Percentiles rank a stretch among this genome's conserved stretches.
Conservation (phyloP, 2,888 invertebrate genomes). For the Drosophila antonietae region DNA sequence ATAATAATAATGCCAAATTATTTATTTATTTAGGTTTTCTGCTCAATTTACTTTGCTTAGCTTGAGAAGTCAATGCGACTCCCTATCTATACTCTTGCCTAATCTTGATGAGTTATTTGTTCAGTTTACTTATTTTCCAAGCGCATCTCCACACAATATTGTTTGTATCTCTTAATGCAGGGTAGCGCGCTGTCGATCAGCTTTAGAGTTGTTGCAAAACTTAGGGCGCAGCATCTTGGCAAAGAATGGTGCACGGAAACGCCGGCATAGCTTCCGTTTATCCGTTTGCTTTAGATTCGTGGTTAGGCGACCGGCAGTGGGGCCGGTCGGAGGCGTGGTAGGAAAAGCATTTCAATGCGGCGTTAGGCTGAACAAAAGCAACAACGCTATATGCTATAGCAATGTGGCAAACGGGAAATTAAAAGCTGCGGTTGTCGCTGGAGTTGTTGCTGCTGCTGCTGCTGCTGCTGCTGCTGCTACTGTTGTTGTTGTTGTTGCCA, state of each 20-base stretch:
- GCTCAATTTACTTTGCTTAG: not conserved
- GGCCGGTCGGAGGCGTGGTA: conserved; percentile 2
- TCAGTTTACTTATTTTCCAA: no score
- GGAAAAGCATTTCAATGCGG: conserved; percentile 62
- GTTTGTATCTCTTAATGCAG: not conserved
- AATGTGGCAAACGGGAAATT: conserved; percentile 54
- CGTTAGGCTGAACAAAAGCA: conserved; percentile 49
- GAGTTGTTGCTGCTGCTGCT: conserved; percentile 6
- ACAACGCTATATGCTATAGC: conserved; percentile 3
- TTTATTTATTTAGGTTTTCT: not conserved
- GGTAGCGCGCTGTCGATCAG: conserved; percentile 10
- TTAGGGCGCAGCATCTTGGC: conserved; percentile 49
- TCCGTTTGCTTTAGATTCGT: conserved; percentile 38
- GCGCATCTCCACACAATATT: no score
- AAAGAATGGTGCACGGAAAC: conserved; percentile 62
- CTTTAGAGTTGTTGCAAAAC: not conserved
- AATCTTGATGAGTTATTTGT: not conserved
- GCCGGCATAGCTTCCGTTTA: conserved; percentile 68
- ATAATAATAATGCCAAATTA: not conserved
- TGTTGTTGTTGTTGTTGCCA: conserved; percentile 17
- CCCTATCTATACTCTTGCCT: not conserved
- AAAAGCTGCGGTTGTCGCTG: conserved; percentile 48
- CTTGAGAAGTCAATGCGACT: not conserved
- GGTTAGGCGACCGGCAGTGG: conserved; percentile 1
- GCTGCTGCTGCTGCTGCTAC: not conserved